phyloP scores from a whole-genome alignment of 2,797 vertebrate species.

The Leptodactylus fallax region DNA sequence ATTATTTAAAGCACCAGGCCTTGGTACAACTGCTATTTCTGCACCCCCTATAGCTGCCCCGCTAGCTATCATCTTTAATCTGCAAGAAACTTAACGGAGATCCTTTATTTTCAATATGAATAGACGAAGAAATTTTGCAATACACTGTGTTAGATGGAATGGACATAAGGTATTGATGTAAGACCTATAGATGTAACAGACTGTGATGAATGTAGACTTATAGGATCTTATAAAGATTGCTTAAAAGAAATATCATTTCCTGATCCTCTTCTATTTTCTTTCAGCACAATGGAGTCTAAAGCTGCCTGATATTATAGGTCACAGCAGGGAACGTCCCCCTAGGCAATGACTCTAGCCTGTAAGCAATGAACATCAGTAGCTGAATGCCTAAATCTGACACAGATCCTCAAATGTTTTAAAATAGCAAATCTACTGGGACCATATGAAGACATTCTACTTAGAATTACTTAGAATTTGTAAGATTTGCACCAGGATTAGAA shows the following conservation, averaged over 20 bases:
- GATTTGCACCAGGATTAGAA: neutral
- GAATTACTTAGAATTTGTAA: neutral
- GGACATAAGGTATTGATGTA: neutral
- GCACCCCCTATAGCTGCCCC: no score
- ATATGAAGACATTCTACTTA: neutral
- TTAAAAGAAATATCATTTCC: neutral
- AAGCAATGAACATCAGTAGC: neutral
- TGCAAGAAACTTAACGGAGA: neutral
- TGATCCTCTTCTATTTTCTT: neutral
- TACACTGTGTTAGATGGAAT: neutral
- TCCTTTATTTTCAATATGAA: neutral
- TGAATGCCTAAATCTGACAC: neutral
- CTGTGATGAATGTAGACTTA: neutral
- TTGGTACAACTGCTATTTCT: no score
- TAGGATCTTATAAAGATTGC: neutral
- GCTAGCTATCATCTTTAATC: neutral
- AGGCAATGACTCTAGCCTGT: neutral
- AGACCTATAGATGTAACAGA: neutral
- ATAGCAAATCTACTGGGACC: neutral
- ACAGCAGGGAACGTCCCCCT: neutral
- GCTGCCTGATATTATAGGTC: slow-evolving; percentile 5
- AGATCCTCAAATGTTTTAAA: neutral
- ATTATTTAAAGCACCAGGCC: no score
- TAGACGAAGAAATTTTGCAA: neutral
- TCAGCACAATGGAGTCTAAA: neutral